Conservation (phyloP, 2,797 vertebrate genomes). For the Paramormyrops hopkinsi region DNA sequence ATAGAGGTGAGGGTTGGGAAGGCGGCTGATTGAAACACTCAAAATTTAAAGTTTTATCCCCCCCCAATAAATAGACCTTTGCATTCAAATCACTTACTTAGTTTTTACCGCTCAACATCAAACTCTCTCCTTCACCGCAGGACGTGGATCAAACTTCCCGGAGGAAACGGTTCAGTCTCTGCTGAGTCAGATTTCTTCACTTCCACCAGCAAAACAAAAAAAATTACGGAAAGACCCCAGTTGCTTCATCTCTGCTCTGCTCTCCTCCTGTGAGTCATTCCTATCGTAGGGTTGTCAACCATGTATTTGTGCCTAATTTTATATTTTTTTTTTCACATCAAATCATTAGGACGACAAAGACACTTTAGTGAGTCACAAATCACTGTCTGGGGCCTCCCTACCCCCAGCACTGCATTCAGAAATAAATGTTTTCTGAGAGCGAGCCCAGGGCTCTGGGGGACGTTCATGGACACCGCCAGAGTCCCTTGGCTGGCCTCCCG, state of each 20-base stretch:
- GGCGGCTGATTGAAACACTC: not conserved
- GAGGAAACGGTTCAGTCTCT: not conserved
- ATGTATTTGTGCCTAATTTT: not conserved
- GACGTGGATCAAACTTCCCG: not conserved
- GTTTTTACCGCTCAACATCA: not conserved
- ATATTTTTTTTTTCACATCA: not conserved
- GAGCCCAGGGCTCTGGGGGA: slow-evolving; percentile 31
- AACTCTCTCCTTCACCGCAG: not conserved
- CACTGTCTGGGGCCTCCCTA: not conserved
- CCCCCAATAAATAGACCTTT: not conserved
- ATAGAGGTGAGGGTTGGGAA: not conserved
- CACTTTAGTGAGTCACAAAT: slow-evolving; percentile 4
- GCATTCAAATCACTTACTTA: not conserved
- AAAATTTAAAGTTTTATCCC: not conserved
- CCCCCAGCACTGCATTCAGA: not conserved
- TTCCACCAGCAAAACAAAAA: not conserved
- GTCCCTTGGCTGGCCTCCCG: slow-evolving; percentile 58
- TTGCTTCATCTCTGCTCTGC: not conserved
- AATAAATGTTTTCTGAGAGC: not conserved
- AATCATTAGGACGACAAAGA: not conserved
- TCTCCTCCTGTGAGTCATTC: not conserved
- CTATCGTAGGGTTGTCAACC: not conserved
- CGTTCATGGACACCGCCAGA: slow-evolving; percentile 51
- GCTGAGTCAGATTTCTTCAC: not conserved
- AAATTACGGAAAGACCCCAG: not conserved